phyloP scores from a whole-genome alignment of 1,140 invertebrate species.

The Tribolium madens region DNA sequence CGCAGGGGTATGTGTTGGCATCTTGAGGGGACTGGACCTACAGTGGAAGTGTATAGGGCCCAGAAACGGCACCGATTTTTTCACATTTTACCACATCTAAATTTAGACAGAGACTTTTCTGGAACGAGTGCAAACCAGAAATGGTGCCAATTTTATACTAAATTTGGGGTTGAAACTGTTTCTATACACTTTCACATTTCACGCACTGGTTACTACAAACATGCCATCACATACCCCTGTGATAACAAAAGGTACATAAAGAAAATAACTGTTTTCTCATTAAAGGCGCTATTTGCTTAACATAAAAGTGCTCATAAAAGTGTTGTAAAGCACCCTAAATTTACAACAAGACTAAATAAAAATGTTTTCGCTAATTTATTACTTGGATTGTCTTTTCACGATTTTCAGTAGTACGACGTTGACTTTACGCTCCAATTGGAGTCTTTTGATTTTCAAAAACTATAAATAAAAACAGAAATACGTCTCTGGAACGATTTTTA shows the following conservation, averaged over 20 bases:
- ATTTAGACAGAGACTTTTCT: background rate
- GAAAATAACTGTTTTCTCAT: background rate
- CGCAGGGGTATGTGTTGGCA: constrained; percentile 81
- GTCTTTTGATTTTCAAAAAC: too few relatives aligned
- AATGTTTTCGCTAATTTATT: background rate
- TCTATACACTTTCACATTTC: constrained; percentile 42
- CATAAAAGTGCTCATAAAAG: background rate
- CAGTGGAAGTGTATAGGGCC: constrained; percentile 29
- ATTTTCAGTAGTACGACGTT: too few relatives aligned
- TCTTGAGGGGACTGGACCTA: background rate
- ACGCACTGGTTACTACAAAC: constrained; percentile 31
- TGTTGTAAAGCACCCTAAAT: background rate
- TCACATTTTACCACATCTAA: too few relatives aligned
- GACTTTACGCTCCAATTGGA: too few relatives aligned
- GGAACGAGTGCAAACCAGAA: background rate
- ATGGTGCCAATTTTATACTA: too few relatives aligned
- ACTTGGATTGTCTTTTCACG: background rate
- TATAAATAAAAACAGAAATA: too few relatives aligned
- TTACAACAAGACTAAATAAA: background rate
- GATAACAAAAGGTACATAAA: constrained; percentile 71
- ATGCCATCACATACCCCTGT: constrained; percentile 75
- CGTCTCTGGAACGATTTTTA: too few relatives aligned
- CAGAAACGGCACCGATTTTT: background rate
- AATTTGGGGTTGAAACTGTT: background rate
- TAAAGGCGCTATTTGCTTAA: background rate